Conservation (phyloP, 2,113 vertebrate genomes). For the Mormyrus lacerda region DNA sequence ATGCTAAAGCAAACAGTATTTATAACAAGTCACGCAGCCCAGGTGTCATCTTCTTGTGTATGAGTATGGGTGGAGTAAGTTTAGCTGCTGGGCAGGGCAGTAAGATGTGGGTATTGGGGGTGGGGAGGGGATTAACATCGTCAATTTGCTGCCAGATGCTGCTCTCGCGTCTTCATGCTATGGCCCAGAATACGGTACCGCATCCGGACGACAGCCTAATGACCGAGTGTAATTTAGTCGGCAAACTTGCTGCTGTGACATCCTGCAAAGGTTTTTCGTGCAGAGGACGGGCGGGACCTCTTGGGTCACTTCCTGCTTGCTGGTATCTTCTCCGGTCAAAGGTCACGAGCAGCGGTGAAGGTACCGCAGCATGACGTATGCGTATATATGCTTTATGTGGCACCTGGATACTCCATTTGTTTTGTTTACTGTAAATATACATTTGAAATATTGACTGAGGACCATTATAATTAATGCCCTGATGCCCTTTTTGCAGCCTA, state of each 20-base stretch:
- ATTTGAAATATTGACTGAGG: not conserved
- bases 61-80: not conserved
- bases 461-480: not conserved
- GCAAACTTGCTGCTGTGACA: not conserved
- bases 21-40: not conserved
- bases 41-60: not conserved
- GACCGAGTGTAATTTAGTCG: not conserved
- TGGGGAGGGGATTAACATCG: not conserved
- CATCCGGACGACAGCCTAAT: not conserved
- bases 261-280: not conserved
- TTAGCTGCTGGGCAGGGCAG: not conserved
- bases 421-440: not conserved
- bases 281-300: not conserved
- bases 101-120: not conserved
- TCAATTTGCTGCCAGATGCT: not conserved
- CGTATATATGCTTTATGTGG: not conserved
- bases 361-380: not conserved
- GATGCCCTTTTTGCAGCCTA: not conserved
- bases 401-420: not conserved
- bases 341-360: not conserved
- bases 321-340: not conserved
- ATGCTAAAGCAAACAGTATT: slow-evolving; percentile 4
- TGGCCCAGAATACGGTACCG: not conserved
- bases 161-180: not conserved
- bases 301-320: not conserved